phyloP scores from a whole-genome alignment of 1,140 invertebrate species.

The Euwallacea similis region DNA sequence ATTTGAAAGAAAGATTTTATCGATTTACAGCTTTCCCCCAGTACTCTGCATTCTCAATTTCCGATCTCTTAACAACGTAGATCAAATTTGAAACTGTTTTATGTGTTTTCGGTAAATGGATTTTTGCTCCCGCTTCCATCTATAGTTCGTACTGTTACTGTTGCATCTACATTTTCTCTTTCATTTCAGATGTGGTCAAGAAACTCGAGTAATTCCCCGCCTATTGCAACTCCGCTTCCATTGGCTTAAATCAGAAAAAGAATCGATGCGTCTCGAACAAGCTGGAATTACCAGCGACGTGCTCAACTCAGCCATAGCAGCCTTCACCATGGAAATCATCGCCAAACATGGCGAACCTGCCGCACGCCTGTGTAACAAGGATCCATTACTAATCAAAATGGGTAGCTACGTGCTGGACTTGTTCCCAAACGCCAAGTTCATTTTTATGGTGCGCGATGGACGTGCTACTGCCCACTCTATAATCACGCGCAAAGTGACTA shows the following conservation, averaged over 20 bases:
- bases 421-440: slow-evolving; percentile 89
- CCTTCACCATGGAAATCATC: slow-evolving; percentile 96
- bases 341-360: slow-evolving; percentile 94
- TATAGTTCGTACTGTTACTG: too few species aligned
- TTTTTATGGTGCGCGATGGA: slow-evolving; percentile 96
- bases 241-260: slow-evolving; percentile 91
- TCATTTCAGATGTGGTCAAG: slow-evolving; percentile 86
- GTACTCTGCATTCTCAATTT: too few species aligned
- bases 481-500: slow-evolving; percentile 89
- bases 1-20: too few species aligned
- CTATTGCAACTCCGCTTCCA: slow-evolving; percentile 89
- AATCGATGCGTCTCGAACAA: slow-evolving; percentile 84
- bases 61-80: too few species aligned
- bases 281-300: slow-evolving; percentile 92
- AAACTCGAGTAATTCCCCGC: slow-evolving; percentile 94
- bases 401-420: slow-evolving; percentile 81
- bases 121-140: too few species aligned
- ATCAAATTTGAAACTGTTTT: too few species aligned
- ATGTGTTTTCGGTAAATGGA: too few species aligned
- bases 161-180: too few species aligned
- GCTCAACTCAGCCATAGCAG: slow-evolving; percentile 91
- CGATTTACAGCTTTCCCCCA: too few species aligned
- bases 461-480: slow-evolving; percentile 97
- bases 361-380: slow-evolving; percentile 94
- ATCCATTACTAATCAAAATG: slow-evolving; percentile 96